Evolutionary conservation across 2,797 vertebrate genomes (phyloP).

Genomic region (Periparus ater): DNA sequence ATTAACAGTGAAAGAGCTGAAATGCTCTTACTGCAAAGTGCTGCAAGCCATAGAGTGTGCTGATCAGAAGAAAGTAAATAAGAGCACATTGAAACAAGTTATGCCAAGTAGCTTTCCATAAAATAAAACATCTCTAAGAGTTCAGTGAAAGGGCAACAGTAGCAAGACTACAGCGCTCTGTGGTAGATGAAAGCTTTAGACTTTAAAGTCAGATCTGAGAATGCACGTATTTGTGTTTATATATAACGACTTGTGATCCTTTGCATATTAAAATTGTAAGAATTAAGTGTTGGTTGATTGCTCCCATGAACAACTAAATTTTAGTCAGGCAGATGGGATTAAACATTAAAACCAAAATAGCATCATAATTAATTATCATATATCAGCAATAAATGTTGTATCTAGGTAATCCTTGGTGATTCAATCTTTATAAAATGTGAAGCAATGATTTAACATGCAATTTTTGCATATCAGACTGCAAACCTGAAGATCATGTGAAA

Average conservation of each 20-base stretch:
- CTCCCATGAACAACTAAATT: background rate
- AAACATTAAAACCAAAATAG: background rate
- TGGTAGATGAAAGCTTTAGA: background rate
- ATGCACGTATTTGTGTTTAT: background rate
- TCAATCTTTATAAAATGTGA: background rate
- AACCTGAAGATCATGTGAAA: background rate
- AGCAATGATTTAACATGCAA: background rate
- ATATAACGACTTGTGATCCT: background rate
- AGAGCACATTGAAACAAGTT: background rate
- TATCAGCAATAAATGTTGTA: background rate
- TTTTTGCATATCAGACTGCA: background rate
- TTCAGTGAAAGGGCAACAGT: constrained; percentile 38
- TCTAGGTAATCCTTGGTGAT: background rate
- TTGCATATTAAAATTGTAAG: background rate
- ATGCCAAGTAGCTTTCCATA: background rate
- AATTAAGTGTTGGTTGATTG: background rate
- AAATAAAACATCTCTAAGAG: background rate
- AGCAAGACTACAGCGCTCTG: background rate
- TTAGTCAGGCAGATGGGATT: background rate
- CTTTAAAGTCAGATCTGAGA: background rate
- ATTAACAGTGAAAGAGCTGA: background rate
- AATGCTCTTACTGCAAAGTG: background rate
- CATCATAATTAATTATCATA: background rate
- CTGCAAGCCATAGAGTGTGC: background rate
- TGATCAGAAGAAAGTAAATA: background rate